Percentiles rank a stretch among this genome's conserved stretches.
Conservation (phyloP, 2,113 vertebrate genomes). For the Pelvicachromis taeniatus region DNA sequence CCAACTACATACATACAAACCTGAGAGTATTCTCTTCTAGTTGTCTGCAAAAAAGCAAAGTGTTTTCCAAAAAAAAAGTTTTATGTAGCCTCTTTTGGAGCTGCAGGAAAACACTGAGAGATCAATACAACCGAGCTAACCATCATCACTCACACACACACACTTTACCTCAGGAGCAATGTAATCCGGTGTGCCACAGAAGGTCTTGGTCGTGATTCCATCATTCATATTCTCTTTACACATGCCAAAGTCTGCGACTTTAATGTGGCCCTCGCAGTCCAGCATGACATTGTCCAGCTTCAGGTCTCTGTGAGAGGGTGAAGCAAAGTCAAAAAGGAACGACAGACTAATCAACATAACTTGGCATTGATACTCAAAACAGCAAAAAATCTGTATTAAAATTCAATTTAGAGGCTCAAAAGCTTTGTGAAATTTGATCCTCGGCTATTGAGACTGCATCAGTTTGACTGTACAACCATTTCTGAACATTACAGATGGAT, state of each 20-base stretch:
- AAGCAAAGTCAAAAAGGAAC: not conserved
- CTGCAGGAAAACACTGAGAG: not conserved
- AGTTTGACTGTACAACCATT: not conserved
- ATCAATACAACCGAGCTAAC: not conserved
- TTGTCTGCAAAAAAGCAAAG: not conserved
- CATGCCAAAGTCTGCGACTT: slow-evolving; percentile 98
- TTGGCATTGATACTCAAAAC: not conserved
- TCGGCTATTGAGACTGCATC: not conserved
- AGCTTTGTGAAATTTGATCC: not conserved
- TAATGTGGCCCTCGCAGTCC: slow-evolving; percentile 97
- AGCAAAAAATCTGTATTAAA: not conserved
- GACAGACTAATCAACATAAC: not conserved
- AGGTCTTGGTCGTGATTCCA: slow-evolving; percentile 90
- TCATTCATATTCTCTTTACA: slow-evolving; percentile 94
- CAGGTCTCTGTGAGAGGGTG: slow-evolving; percentile 78
- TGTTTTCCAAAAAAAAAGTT: not conserved
- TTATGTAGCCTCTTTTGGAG: not conserved
- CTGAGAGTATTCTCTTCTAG: not conserved
- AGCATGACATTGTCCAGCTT: slow-evolving; percentile 98
- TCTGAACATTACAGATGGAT: not conserved
- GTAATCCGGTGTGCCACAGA: slow-evolving; percentile 98
- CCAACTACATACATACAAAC: not conserved
- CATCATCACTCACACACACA: not conserved
- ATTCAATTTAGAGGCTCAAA: not conserved
- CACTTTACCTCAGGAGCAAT: slow-evolving; percentile 91